phyloP scores from a whole-genome alignment of 2,888 invertebrate species.

The Drosophila seclusa region DNA sequence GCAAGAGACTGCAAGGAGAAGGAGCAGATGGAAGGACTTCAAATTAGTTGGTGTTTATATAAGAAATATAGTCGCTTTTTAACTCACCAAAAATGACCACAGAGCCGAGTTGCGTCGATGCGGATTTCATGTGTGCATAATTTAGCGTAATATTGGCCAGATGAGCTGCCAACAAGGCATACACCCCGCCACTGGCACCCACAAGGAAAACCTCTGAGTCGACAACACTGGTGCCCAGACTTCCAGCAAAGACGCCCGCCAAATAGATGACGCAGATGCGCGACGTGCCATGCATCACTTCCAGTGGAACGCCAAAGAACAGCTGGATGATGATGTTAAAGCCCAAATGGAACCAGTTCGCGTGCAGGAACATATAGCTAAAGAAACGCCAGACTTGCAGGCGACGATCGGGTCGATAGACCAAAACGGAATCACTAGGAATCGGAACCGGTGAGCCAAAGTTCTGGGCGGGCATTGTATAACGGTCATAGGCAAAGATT shows the following conservation, averaged over 20 bases:
- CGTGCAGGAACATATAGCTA: constrained; percentile 97
- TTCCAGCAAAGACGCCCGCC: constrained; percentile 96
- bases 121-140: constrained; percentile 98
- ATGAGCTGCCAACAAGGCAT: constrained; percentile 97
- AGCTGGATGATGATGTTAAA: constrained; percentile 98
- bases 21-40: not conserved
- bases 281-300: constrained; percentile 97
- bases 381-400: constrained; percentile 97
- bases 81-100: constrained; percentile 94
- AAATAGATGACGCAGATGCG: constrained; percentile 95
- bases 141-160: constrained; percentile 97
- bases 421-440: constrained; percentile 96
- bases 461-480: constrained; percentile 87
- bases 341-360: constrained; percentile 97
- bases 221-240: constrained; percentile 93
- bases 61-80: not conserved
- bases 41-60: constrained; percentile 10
- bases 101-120: constrained; percentile 94
- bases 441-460: constrained; percentile 95
- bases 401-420: constrained; percentile 96
- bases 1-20: constrained; percentile 89
- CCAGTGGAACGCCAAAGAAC: constrained; percentile 96
- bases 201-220: constrained; percentile 97
- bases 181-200: constrained; percentile 98
- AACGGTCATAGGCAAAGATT: constrained; percentile 96